Percentiles rank a stretch among this genome's conserved stretches.
Conservation (phyloP, 64 coral and sea anemone genomes). For the Stichodactyla mertensii region DNA sequence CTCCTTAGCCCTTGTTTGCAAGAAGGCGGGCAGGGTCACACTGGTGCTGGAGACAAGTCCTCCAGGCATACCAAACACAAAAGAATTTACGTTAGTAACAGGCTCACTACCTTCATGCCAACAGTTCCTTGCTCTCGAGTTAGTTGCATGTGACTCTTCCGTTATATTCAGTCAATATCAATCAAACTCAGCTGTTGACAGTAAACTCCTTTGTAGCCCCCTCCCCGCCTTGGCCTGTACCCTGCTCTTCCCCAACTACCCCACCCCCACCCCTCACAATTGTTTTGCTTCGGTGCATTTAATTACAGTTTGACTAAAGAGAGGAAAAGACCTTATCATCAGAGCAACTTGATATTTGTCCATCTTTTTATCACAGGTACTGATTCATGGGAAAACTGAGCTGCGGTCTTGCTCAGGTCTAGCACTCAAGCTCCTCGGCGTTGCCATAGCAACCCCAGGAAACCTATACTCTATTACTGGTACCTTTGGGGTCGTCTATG, state of each 20-base stretch:
- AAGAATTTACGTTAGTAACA: too few relatives aligned
- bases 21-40: neutral
- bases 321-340: neutral
- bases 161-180: too few relatives aligned
- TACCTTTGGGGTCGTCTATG: neutral
- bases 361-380: neutral
- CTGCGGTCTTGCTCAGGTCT: neutral
- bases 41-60: too few relatives aligned
- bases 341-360: neutral
- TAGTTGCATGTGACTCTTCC: too few relatives aligned
- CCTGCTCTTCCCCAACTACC: too few relatives aligned
- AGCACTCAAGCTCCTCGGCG: neutral
- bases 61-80: too few relatives aligned
- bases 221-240: too few relatives aligned
- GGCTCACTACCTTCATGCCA: too few relatives aligned
- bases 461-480: neutral
- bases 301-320: neutral
- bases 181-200: too few relatives aligned
- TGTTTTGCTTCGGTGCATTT: neutral
- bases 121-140: too few relatives aligned
- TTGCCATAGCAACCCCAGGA: conserved; percentile 2
- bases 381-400: neutral
- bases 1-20: neutral
- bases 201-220: too few relatives aligned
- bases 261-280: neutral